Evolutionary conservation across 2,888 invertebrate genomes (phyloP).

Genomic region (Watsonalla binaria): DNA sequence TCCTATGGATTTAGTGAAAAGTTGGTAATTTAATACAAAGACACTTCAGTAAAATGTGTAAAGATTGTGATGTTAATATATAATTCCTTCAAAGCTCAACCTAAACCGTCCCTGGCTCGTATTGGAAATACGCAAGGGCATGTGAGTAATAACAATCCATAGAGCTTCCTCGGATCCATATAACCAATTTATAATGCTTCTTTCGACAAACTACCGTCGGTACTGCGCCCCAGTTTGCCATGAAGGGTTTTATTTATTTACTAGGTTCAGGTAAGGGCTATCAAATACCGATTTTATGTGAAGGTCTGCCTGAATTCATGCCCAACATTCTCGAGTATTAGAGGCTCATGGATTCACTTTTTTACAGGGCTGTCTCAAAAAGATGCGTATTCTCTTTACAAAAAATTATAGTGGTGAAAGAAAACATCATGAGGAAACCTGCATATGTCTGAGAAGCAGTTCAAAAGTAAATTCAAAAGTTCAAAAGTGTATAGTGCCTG

Average conservation of each 20-base stretch:
- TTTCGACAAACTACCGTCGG: slow-evolving; percentile 21
- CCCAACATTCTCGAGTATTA: background rate
- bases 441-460: too few species aligned
- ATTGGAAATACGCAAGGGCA: slow-evolving; percentile 45
- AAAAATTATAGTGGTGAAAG: too few species aligned
- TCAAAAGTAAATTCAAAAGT: too few species aligned
- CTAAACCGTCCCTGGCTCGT: slow-evolving; percentile 22
- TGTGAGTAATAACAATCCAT: slow-evolving; percentile 38
- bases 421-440: too few species aligned
- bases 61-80: background rate
- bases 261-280: background rate
- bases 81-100: slow-evolving; percentile 3
- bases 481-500: too few species aligned
- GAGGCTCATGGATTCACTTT: background rate
- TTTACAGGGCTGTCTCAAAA: too few species aligned
- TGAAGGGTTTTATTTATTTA: background rate
- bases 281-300: background rate
- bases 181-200: slow-evolving; percentile 43
- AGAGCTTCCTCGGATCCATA: slow-evolving; percentile 21
- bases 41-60: background rate
- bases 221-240: background rate
- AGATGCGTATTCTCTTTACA: too few species aligned
- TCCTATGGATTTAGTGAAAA: too few species aligned
- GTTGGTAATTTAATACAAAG: too few species aligned
- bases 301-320: background rate